These are phyloP conservation scores for Conger conger DNA, from an alignment of 2,113 vertebrate species.

Conservation along the genomic window DNA sequence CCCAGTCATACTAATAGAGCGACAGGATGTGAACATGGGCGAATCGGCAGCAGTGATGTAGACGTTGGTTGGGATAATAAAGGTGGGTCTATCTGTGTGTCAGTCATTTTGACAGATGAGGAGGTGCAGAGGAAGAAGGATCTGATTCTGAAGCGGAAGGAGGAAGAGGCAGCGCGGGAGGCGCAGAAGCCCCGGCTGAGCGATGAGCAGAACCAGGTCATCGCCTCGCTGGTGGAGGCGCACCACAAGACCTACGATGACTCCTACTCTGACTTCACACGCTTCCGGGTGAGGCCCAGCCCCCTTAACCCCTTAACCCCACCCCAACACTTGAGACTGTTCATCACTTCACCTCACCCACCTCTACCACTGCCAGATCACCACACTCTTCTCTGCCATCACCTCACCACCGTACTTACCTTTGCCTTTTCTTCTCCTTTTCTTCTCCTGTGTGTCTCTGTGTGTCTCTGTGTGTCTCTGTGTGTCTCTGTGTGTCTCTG, in stretches of 20 bases:
- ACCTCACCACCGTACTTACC: background rate
- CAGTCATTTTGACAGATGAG: constrained; percentile 96
- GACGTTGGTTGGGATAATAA: background rate
- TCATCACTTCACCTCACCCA: background rate
- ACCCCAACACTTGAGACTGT: background rate
- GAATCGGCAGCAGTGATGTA: too few relatives aligned
- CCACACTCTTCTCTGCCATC: too few relatives aligned
- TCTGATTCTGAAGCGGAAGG: constrained; percentile 90
- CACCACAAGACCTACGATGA: constrained; percentile 93
- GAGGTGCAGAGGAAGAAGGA: constrained; percentile 96
- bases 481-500: background rate
- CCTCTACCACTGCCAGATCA: too few relatives aligned
- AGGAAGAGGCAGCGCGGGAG: constrained; percentile 88
- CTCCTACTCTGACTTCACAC: constrained; percentile 86
- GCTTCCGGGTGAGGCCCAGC: constrained; percentile 71
- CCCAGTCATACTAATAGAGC: too few relatives aligned
- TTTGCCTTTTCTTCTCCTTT: too few relatives aligned
- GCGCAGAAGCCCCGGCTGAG: constrained; percentile 82
- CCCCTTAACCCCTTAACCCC: background rate
- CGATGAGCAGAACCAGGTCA: constrained; percentile 85
- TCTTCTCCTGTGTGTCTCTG: background rate
- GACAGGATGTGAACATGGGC: too few relatives aligned
- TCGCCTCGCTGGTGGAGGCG: constrained; percentile 82
- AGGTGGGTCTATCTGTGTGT: background rate
- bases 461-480: background rate